Evolutionary conservation across 2,888 invertebrate genomes (phyloP), one percentile per base, ranked within the genome.

Genomic region (Mimachlamys varia): DNA sequence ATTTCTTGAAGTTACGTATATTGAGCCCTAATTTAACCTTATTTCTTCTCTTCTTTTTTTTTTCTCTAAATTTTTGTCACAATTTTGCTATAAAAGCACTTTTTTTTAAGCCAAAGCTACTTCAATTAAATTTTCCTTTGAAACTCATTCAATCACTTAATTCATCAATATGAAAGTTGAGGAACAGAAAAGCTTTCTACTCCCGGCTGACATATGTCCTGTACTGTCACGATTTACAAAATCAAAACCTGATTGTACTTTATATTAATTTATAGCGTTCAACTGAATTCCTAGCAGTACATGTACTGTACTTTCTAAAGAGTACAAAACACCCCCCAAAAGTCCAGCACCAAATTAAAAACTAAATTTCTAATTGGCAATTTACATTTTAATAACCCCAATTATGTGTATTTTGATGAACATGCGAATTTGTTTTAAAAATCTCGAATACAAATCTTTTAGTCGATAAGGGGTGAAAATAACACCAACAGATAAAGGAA

Each of bases 301-400:
- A 58, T 58, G 58, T 22, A 76, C 27, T 76, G 33, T 76, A 76
- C 76, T 76, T 76, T 76, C 10, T 33, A 76, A 76, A 76, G 33
- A 76, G 76, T 76, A 15, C 76, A 76, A 76, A 33, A 33, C 76
- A 76, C 27, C 76, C 76, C 76, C 76, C 76, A 76, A 76, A 76
- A 76, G 76, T 33, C 33, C 76, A 76, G 76, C 19, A 33, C 33
- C 33, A 76, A 76, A 76, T 33, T 76, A 76, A 76, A 76, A 33
- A 76, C 17, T n/a, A 76, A n/a, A 13, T 33, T 33, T 62, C n/a
- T 76, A 76, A 76, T 76, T 76, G 76, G 33, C 76, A 76, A 76
- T 76, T 76, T 76, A 76, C 76, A 33, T 76, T 76, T 76, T 27
- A 76, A 76, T 17, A 76, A 76, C 33, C 76, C 76, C 76, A 76